phyloP scores from a whole-genome alignment of 2,888 invertebrate genomes.

The Himalopsyche japonica region DNA sequence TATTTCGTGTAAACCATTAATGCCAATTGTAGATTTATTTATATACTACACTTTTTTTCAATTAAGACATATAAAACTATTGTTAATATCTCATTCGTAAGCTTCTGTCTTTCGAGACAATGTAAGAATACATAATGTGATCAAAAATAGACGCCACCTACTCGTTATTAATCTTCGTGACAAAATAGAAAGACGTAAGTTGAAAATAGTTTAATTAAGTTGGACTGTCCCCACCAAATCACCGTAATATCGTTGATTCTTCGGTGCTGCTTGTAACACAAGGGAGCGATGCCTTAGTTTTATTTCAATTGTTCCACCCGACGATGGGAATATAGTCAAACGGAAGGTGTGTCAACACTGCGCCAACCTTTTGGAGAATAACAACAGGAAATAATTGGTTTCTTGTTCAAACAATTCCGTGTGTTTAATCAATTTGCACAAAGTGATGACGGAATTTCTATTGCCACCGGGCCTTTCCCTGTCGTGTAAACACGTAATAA shows the following conservation, averaged over 20 bases:
- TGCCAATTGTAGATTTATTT: too few relatives aligned
- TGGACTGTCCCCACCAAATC: neutral
- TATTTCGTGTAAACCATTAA: too few relatives aligned
- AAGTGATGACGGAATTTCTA: neutral
- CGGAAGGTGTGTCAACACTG: constrained; percentile 19
- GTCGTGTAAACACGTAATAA: neutral
- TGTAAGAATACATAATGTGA: neutral
- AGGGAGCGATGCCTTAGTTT: neutral
- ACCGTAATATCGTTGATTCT: neutral
- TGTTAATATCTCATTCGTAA: too few relatives aligned
- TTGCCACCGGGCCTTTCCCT: neutral
- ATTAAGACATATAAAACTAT: too few relatives aligned
- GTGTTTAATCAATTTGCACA: constrained; percentile 14
- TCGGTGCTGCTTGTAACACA: neutral
- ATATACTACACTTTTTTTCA: too few relatives aligned
- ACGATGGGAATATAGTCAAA: constrained; percentile 22
- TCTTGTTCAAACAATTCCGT: constrained; percentile 24
- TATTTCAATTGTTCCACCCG: neutral
- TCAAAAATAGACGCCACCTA: neutral
- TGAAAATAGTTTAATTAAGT: neutral
- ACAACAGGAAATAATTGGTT: constrained; percentile 31
- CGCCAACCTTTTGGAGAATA: constrained; percentile 17
- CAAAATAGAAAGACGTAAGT: neutral
- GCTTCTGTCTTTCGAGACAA: neutral
- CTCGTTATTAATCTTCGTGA: neutral